These are phyloP conservation scores for Theocolax elegans DNA, from an alignment of 1,140 invertebrate genomes.

Conservation along the genomic window DNA sequence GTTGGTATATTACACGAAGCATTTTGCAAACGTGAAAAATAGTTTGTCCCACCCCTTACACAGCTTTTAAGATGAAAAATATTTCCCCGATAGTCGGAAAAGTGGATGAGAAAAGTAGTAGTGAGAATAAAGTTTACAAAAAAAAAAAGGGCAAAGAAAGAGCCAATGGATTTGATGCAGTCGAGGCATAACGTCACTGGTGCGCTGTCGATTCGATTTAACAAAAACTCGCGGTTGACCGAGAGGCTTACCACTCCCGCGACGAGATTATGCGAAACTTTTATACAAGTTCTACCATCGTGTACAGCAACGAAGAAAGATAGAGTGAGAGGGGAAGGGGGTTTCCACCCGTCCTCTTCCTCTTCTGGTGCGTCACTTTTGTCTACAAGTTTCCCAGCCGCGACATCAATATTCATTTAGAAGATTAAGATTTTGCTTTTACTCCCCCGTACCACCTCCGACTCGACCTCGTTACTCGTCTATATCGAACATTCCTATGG, in stretches of 20 bases:
- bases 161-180: constrained; percentile 25
- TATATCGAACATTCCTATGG: not conserved
- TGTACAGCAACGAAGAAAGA: not conserved
- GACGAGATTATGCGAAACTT: constrained; percentile 34
- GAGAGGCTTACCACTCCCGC: constrained; percentile 5
- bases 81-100: not conserved
- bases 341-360: not conserved
- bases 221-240: constrained; percentile 32
- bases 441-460: too few species aligned
- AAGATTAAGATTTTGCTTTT: constrained; percentile 12
- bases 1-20: not conserved
- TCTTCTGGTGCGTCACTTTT: not conserved
- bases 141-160: not conserved
- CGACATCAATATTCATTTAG: constrained; percentile 28
- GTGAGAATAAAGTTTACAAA: not conserved
- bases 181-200: not conserved
- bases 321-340: too few species aligned
- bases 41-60: too few species aligned
- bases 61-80: too few species aligned
- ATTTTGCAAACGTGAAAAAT: too few species aligned
- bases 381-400: not conserved
- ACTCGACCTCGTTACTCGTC: too few species aligned
- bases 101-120: not conserved
- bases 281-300: constrained; percentile 22
- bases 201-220: constrained; percentile 27